These are phyloP conservation scores for Xanthia togata DNA, from an alignment of 2,888 invertebrate genomes.

Conservation along the genomic window DNA sequence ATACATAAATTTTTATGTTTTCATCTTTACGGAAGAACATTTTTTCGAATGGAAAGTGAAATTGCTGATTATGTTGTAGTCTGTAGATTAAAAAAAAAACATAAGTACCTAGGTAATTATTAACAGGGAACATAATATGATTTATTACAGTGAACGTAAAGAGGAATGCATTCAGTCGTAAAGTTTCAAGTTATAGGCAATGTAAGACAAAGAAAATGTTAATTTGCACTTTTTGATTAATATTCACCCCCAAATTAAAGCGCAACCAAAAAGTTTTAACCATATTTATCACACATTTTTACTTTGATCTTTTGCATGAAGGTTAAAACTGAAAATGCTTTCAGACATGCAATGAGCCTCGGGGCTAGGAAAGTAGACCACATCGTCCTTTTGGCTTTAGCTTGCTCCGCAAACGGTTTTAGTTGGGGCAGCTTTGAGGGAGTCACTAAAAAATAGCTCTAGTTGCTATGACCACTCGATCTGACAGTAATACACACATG, in stretches of 20 bases:
- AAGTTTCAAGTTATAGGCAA: not conserved
- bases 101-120: no score
- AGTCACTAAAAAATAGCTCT: slow-evolving; percentile 32
- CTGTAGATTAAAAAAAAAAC: no score
- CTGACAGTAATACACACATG: slow-evolving; percentile 22
- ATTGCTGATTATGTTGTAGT: not conserved
- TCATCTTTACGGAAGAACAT: not conserved
- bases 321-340: slow-evolving; percentile 44
- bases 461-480: slow-evolving; percentile 25
- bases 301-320: slow-evolving; percentile 54
- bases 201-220: not conserved
- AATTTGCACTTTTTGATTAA: not conserved
- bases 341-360: slow-evolving; percentile 54
- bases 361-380: slow-evolving; percentile 59
- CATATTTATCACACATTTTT: slow-evolving; percentile 52
- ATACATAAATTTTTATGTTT: not conserved
- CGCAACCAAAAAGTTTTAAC: slow-evolving; percentile 31
- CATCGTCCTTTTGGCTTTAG: slow-evolving; percentile 51
- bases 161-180: not conserved
- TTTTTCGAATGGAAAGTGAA: not conserved
- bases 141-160: not conserved
- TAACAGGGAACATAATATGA: not conserved
- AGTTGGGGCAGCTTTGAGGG: slow-evolving; percentile 48
- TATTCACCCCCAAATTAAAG: slow-evolving; percentile 14
- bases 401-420: slow-evolving; percentile 46